A percentile compares a stretch with the other conserved stretches of the same genome.
Evolutionary conservation across 2,888 invertebrate species (phyloP).

Genomic region (Spatulosminthurus flaviceps): DNA sequence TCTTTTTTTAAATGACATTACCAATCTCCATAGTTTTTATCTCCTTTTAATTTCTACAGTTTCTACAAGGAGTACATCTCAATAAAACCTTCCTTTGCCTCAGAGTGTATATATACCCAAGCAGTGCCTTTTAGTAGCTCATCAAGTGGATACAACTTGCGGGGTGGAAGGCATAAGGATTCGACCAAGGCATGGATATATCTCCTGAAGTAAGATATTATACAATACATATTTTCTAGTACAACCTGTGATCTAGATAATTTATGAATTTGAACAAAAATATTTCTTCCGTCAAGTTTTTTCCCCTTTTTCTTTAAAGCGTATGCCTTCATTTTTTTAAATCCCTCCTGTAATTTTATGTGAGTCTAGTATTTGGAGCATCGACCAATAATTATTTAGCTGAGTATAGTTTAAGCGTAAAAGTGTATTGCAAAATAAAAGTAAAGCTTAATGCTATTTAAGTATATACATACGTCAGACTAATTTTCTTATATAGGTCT

Average conservation of each 20-base stretch:
- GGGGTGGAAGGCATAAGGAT: slow-evolving; percentile 1
- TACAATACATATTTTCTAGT: no score
- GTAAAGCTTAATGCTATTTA: not conserved
- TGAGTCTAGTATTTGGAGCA: no score
- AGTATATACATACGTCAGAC: slow-evolving; percentile 18
- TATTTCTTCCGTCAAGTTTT: no score
- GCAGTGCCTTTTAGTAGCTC: no score
- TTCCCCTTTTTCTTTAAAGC: no score
- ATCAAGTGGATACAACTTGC: not conserved
- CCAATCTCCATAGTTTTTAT: not conserved
- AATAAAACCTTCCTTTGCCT: not conserved
- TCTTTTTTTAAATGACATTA: slow-evolving; percentile 2
- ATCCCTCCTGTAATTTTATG: not conserved
- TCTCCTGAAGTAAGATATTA: slow-evolving; percentile 63
- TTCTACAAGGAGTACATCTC: slow-evolving; percentile 15
- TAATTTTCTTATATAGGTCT: slow-evolving; percentile 72
- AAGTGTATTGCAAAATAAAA: not conserved
- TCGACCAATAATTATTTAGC: no score
- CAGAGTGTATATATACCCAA: no score
- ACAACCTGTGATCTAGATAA: no score
- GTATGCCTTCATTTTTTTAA: not conserved
- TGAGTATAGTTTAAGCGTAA: not conserved
- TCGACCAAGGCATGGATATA: slow-evolving; percentile 63
- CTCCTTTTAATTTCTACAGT: slow-evolving; percentile 36
- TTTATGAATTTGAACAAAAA: no score